Conservation (phyloP, 2,113 vertebrate genomes). For the Urocynchramus pylzowi region DNA sequence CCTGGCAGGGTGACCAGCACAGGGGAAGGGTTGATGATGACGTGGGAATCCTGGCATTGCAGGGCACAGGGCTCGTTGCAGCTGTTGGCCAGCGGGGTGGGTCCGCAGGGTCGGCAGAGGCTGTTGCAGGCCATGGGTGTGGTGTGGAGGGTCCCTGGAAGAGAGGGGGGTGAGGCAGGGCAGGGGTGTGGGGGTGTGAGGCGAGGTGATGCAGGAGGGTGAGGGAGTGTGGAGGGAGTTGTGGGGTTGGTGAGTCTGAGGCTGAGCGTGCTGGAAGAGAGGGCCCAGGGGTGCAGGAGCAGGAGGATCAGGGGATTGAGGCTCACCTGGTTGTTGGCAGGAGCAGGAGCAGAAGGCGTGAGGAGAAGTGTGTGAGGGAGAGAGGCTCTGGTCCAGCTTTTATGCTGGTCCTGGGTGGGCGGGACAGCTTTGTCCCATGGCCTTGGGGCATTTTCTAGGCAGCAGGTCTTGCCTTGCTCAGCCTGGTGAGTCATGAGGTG, state of each 20-base stretch:
- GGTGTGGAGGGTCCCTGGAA: too few species aligned
- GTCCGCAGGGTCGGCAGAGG: too few species aligned
- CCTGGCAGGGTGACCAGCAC: not conserved
- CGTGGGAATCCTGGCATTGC: not conserved
- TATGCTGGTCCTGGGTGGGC: accelerated
- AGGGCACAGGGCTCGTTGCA: not conserved
- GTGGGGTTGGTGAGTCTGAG: too few species aligned
- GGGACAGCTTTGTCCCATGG: too few species aligned
- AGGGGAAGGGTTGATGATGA: not conserved
- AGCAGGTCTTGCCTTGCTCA: accelerated
- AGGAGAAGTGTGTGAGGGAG: not conserved
- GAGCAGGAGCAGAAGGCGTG: accelerated
- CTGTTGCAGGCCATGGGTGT: too few species aligned
- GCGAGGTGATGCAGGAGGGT: accelerated
- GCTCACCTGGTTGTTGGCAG: not conserved
- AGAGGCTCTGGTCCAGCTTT: not conserved
- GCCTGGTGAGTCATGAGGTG: accelerated
- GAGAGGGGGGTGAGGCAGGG: too few species aligned
- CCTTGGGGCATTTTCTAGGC: not conserved
- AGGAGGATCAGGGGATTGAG: not conserved
- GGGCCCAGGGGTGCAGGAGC: accelerated
- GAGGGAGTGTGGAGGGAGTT: not conserved
- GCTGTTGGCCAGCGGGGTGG: not conserved
- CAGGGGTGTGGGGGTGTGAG: accelerated
- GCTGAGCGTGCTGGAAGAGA: accelerated